These are phyloP conservation scores for Theretra japonica DNA, from an alignment of 2,888 invertebrate species.

Conservation along the genomic window DNA sequence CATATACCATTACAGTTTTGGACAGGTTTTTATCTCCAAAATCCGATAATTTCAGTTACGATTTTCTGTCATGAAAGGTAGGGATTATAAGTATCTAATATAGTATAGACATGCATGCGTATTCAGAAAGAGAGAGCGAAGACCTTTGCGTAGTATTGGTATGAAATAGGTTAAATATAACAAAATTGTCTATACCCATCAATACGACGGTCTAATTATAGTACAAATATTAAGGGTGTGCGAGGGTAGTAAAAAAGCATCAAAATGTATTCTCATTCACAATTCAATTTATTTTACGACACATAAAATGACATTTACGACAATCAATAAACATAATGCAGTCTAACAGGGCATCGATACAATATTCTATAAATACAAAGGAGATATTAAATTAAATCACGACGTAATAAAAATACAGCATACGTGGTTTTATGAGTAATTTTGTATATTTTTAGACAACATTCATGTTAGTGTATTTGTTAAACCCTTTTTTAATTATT, in stretches of 20 bases:
- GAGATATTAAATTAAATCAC: background rate
- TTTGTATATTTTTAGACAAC: background rate
- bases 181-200: too few species aligned
- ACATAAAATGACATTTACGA: constrained; percentile 18
- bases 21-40: too few species aligned
- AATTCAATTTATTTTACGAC: constrained; percentile 20
- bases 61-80: too few species aligned
- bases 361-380: constrained; percentile 21
- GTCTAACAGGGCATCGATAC: background rate
- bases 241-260: background rate
- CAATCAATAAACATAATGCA: constrained; percentile 24
- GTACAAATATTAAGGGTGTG: background rate
- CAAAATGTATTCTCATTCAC: constrained; percentile 17
- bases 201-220: background rate
- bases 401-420: background rate
- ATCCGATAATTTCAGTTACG: too few species aligned
- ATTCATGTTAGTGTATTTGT: background rate
- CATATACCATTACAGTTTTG: too few species aligned
- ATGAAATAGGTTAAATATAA: too few species aligned
- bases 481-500: too few species aligned
- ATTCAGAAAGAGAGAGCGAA: too few species aligned
- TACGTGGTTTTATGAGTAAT: background rate
- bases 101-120: too few species aligned
- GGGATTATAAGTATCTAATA: too few species aligned
- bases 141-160: too few species aligned